Base-by-base conservation (phyloP, 2,113 vertebrate genomes). In the Serilophus lunatus region DNA sequence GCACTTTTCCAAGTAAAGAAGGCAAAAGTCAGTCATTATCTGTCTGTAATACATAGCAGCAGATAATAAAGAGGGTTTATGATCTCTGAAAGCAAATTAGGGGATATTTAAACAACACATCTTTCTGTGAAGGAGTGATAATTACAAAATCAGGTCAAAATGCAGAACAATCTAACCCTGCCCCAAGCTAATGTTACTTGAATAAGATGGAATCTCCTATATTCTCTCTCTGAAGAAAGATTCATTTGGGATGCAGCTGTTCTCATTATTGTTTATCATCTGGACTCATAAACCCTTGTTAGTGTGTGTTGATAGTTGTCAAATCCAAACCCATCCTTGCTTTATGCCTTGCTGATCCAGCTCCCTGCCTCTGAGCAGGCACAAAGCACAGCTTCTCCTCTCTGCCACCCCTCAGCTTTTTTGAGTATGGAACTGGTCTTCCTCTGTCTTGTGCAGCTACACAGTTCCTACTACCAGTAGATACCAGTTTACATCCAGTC, bases 11-110 rank as follows among this genome's bases (percentile, higher is more conserved):
- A 47, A 97, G 95, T 64, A 65, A 80, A 68, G 86, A 90, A 96
- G 94, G 84, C 90, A 95, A 94, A 95, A 97, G 93, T 94, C 93
- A 95, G 85, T 92, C 94, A 96, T 98, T 97, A 97, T 92, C 94
- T 95, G 93, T 70, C 93, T 96, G 96, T 97, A 95, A 88, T 96
- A 96, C 92, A 96, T 26, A 40, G 36, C 61, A 57, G 90, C 76
- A 93, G 94, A 96, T 96, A 82, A 97, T 97, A 92, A 93, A 97
- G 97, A 93, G n/a, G 72, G 82, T 96, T 97, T 94, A 88, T 97
- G 96, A 96, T 95, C 97, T 97, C 95, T 96, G 95, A 90, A 90
- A 95, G 91, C 86, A 97, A 97, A 98, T 94, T 56, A 77, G 86
- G 85, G 95, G 85, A 68, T 96, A 94, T 95, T 97, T 96, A 95